Conservation (phyloP, 1,140 invertebrate species). For the Phocides pigmalion region DNA sequence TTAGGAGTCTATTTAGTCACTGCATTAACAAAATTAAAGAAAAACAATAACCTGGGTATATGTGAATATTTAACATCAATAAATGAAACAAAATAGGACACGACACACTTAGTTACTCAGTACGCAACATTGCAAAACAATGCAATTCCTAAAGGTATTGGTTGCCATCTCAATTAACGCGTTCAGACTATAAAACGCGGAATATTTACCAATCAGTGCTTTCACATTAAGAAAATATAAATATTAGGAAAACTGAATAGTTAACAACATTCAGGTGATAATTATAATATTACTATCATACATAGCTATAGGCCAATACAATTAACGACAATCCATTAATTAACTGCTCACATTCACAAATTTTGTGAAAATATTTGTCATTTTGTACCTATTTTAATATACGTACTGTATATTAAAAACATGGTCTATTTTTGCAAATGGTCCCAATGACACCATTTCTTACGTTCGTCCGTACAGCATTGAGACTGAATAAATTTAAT, state of each 20-base stretch:
- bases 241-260: not conserved
- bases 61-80: conserved; percentile 12
- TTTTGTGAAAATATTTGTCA: not conserved
- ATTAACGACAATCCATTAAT: conserved; percentile 10
- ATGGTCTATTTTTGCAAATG: conserved; percentile 21
- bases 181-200: not conserved
- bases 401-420: not conserved
- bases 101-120: not conserved
- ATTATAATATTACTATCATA: conserved; percentile 13
- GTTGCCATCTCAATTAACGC: not conserved
- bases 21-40: not conserved
- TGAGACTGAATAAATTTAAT: conserved; percentile 44
- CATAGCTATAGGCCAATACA: conserved; percentile 12
- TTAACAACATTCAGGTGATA: conserved; percentile 7
- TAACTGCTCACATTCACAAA: not conserved
- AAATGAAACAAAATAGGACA: conserved; percentile 1
- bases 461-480: conserved; percentile 16
- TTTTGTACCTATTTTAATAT: not conserved
- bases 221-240: not conserved
- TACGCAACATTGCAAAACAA: not conserved
- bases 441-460: conserved; percentile 41
- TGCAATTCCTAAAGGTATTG: no score
- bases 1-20: no score
- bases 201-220: not conserved
- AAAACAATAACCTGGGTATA: conserved; percentile 24